Evolutionary conservation across 1,140 invertebrate species (phyloP).

Genomic region (Drosophila equinoxialis): DNA sequence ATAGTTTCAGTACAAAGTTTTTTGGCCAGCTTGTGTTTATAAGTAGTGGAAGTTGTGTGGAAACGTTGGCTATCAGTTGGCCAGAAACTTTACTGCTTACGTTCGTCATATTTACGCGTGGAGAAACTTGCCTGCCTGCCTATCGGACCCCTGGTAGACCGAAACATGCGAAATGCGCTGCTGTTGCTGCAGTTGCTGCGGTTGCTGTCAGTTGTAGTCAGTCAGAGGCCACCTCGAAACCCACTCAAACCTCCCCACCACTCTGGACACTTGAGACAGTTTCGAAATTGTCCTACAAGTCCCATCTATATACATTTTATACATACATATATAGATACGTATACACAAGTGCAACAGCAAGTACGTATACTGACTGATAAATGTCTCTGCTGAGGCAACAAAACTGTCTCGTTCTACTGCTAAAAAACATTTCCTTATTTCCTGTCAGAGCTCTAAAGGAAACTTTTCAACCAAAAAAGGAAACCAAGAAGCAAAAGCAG

Average conservation of each 20-base stretch:
- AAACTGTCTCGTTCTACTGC: slow-evolving; percentile 53
- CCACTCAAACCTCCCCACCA: neutral
- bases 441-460: slow-evolving; percentile 62
- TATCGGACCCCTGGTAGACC: slow-evolving; percentile 43
- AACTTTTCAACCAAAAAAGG: slow-evolving; percentile 78
- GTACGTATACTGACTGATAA: slow-evolving; percentile 67
- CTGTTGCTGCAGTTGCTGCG: slow-evolving; percentile 44
- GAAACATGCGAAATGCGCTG: slow-evolving; percentile 41
- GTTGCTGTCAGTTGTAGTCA: slow-evolving; percentile 55
- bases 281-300: slow-evolving; percentile 74
- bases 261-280: slow-evolving; percentile 70
- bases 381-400: slow-evolving; percentile 75
- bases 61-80: slow-evolving; percentile 68
- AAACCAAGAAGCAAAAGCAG: slow-evolving; percentile 57
- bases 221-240: slow-evolving; percentile 3
- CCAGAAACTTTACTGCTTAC: slow-evolving; percentile 78
- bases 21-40: slow-evolving; percentile 61
- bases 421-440: slow-evolving; percentile 76
- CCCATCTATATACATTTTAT: neutral
- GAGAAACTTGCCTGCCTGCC: slow-evolving; percentile 29
- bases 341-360: slow-evolving; percentile 47
- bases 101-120: slow-evolving; percentile 79
- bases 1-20: slow-evolving; percentile 51
- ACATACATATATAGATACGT: slow-evolving; percentile 1
- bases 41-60: slow-evolving; percentile 45